These are phyloP conservation scores for Cephalotes varians DNA, from an alignment of 2,888 invertebrate genomes.

Conservation along the genomic window DNA sequence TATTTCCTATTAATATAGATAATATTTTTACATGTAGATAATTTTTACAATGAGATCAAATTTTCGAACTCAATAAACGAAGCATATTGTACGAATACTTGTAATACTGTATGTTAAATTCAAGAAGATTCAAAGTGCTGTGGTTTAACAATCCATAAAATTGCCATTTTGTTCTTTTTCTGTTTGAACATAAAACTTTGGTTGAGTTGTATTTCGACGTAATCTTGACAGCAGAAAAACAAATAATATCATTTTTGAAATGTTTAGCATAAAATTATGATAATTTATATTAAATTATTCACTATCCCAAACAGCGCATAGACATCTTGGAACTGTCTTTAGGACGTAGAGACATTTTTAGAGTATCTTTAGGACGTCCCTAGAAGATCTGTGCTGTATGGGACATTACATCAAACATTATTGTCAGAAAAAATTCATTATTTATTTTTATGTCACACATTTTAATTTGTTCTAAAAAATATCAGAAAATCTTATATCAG, in stretches of 20 bases:
- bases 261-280: not conserved
- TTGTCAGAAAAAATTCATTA: too few species aligned
- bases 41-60: not conserved
- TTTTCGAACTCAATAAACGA: not conserved
- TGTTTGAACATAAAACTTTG: slow-evolving; percentile 23
- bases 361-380: too few species aligned
- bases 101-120: not conserved
- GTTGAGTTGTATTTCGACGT: not conserved
- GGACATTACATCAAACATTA: too few species aligned
- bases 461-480: too few species aligned
- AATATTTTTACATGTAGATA: not conserved
- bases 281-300: too few species aligned
- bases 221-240: not conserved
- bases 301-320: too few species aligned
- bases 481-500: too few species aligned
- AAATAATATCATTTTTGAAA: slow-evolving; percentile 23
- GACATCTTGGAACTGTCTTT: too few species aligned
- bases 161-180: not conserved
- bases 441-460: too few species aligned
- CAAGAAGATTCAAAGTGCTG: slow-evolving; percentile 9
- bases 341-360: too few species aligned
- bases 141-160: slow-evolving; percentile 9
- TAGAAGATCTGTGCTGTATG: too few species aligned
- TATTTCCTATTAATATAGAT: not conserved
- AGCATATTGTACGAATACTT: not conserved